Evolutionary conservation across 2,113 vertebrate species (phyloP).

Genomic region (Conger conger): DNA sequence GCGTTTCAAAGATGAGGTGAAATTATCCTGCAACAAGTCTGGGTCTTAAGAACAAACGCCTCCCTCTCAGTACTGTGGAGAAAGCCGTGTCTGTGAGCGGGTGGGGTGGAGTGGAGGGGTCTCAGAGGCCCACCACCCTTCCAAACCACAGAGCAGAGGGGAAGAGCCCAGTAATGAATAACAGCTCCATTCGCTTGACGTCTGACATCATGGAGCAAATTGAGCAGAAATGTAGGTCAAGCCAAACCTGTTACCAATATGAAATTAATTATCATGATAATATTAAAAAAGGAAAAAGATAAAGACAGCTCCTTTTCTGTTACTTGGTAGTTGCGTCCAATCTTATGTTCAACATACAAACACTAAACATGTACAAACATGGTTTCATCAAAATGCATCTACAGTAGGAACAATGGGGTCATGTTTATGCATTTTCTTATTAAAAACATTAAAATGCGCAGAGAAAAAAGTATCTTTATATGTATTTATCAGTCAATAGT

Average conservation of each 20-base stretch:
- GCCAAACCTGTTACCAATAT: constrained; percentile 38
- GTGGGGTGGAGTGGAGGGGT: constrained; percentile 33
- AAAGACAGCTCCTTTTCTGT: neutral
- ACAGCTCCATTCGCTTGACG: constrained; percentile 53
- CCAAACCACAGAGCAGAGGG: constrained; percentile 59
- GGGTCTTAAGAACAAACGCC: constrained; percentile 34
- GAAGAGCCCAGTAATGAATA: constrained; percentile 60
- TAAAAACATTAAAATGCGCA: neutral
- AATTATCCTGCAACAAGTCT: constrained; percentile 48
- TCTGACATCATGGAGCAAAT: constrained; percentile 57
- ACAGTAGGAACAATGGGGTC: neutral
- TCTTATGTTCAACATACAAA: neutral
- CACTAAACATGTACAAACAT: neutral
- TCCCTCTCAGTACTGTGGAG: constrained; percentile 52
- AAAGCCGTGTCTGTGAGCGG: constrained; percentile 45
- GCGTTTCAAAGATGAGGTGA: constrained; percentile 51
- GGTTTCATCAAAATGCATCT: neutral
- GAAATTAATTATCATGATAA: neutral
- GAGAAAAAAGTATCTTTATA: too few species aligned
- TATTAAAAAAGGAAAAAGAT: neutral
- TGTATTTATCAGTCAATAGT: too few species aligned
- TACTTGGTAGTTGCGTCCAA: neutral
- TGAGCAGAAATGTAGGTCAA: constrained; percentile 53
- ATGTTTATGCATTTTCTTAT: neutral
- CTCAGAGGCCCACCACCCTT: constrained; percentile 32